Percentiles rank a stretch among this genome's conserved stretches.
Conservation (phyloP, 1,140 invertebrate species). For the Colletes gigas region DNA sequence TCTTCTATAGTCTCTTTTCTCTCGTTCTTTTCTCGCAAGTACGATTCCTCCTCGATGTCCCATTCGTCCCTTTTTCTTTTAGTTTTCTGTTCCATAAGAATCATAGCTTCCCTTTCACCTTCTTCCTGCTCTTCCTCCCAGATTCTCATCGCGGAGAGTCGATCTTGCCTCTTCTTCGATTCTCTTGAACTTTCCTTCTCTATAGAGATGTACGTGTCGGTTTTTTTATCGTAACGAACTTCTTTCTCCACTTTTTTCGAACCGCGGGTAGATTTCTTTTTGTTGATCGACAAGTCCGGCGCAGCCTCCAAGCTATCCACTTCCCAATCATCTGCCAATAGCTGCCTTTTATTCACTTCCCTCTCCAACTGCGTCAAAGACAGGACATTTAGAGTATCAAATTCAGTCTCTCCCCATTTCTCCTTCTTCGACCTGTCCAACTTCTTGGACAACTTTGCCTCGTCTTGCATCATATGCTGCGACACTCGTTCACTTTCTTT, state of each 20-base stretch:
- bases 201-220: slow-evolving; percentile 77
- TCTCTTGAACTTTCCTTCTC: slow-evolving; percentile 70
- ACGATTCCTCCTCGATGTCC: slow-evolving; percentile 62
- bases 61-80: slow-evolving; percentile 62
- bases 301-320: slow-evolving; percentile 77
- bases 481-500: slow-evolving; percentile 50
- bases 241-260: slow-evolving; percentile 72
- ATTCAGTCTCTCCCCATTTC: slow-evolving; percentile 73
- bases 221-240: slow-evolving; percentile 75
- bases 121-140: slow-evolving; percentile 80
- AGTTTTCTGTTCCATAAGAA: slow-evolving; percentile 61
- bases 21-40: slow-evolving; percentile 25
- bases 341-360: slow-evolving; percentile 64
- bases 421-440: slow-evolving; percentile 55
- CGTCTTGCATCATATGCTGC: slow-evolving; percentile 55
- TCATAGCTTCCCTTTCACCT: slow-evolving; percentile 73
- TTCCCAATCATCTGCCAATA: slow-evolving; percentile 78
- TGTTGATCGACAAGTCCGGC: slow-evolving; percentile 51
- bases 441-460: slow-evolving; percentile 48
- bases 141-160: slow-evolving; percentile 73
- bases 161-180: slow-evolving; percentile 69
- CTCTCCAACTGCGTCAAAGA: slow-evolving; percentile 76
- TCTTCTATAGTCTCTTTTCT: slow-evolving; percentile 8
- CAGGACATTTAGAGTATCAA: slow-evolving; percentile 73
- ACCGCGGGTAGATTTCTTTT: slow-evolving; percentile 36